These are phyloP conservation scores for Allophyes oxyacanthae DNA, from an alignment of 2,888 invertebrate genomes.

Conservation along the genomic window DNA sequence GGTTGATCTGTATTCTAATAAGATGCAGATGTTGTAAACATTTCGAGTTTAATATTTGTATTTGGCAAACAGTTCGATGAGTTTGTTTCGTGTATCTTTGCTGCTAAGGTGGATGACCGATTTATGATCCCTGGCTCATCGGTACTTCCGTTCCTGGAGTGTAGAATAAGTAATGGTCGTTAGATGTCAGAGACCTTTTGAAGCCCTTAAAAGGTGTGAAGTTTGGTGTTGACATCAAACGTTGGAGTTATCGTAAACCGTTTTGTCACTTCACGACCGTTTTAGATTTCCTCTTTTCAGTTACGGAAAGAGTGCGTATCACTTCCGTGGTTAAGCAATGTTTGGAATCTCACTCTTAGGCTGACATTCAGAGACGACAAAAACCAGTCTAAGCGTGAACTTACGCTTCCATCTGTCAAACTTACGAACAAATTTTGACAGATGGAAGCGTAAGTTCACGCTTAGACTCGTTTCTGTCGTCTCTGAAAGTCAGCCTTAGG, in stretches of 20 bases:
- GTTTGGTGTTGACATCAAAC: neutral
- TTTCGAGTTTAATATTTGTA: neutral
- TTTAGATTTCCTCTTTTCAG: neutral
- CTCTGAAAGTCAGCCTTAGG: no score
- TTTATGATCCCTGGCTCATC: neutral
- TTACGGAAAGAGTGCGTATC: no score
- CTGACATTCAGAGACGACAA: no score
- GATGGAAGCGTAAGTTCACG: no score
- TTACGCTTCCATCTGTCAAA: no score
- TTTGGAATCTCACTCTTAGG: no score
- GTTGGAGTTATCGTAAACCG: neutral
- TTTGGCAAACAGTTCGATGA: neutral
- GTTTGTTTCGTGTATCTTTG: neutral
- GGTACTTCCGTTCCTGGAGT: neutral
- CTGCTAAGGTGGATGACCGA: neutral
- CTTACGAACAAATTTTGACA: no score
- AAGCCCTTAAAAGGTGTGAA: constrained; percentile 6
- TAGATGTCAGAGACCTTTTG: neutral
- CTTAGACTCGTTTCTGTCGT: no score
- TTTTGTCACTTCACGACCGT: constrained; percentile 1
- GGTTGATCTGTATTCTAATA: no score
- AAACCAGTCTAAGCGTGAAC: no score
- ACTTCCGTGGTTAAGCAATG: no score
- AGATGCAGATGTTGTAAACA: neutral
- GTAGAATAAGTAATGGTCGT: neutral